Percentiles rank a stretch among this genome's conserved stretches.
Conservation (phyloP, 92 coral and sea anemone genomes). For the Porites rus region DNA sequence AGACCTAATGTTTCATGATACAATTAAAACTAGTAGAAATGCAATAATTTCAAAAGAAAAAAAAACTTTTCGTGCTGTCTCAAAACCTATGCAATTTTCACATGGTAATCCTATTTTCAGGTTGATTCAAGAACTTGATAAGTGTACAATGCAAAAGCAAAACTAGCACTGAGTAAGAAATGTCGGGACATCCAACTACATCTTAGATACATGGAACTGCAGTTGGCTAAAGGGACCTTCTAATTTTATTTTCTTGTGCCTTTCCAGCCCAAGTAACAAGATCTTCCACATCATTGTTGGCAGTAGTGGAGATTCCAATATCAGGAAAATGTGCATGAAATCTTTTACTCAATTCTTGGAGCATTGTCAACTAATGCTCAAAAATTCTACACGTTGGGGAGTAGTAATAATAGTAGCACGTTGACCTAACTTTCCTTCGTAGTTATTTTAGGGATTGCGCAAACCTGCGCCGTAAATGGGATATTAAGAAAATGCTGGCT, state of each 20-base stretch:
- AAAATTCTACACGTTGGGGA: too few relatives aligned
- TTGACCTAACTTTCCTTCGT: too few relatives aligned
- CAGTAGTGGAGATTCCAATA: conserved; percentile 12
- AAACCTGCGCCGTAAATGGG: too few relatives aligned
- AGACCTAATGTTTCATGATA: not conserved
- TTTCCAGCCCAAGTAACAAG: conserved; percentile 27
- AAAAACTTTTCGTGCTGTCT: conserved; percentile 12
- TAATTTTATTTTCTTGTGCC: conserved; percentile 23
- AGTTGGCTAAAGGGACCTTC: conserved; percentile 32
- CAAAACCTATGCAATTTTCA: conserved; percentile 14
- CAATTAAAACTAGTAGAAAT: not conserved
- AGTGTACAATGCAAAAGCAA: conserved; percentile 25
- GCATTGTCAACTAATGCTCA: not conserved
- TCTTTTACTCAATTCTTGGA: not conserved
- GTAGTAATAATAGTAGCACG: too few relatives aligned
- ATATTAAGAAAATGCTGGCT: too few relatives aligned
- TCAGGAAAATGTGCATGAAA: conserved; percentile 8
- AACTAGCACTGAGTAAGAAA: conserved; percentile 9
- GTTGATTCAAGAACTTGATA: too few relatives aligned
- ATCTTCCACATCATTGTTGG: conserved; percentile 30
- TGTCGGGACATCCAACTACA: conserved; percentile 23
- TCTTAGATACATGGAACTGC: conserved; percentile 17
- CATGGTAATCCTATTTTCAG: conserved; percentile 26
- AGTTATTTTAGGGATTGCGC: too few relatives aligned
- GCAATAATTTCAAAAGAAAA: conserved; percentile 9